Evolutionary conservation across 2,888 invertebrate genomes (phyloP), one percentile per base, ranked within the genome.

Genomic region (Epistrophe grossulariae): DNA sequence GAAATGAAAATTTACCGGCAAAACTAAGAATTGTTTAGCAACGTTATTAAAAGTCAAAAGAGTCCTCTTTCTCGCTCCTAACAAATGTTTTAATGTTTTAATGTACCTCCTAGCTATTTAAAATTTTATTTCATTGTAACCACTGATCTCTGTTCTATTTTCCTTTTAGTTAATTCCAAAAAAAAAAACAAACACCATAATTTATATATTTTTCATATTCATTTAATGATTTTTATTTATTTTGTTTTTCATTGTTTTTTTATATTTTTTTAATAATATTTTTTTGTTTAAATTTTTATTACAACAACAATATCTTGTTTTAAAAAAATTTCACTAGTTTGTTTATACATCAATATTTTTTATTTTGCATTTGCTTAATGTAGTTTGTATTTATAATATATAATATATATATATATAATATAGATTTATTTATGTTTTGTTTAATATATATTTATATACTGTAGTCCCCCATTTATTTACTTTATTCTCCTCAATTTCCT

Each of bases 241-340:
- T 78, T 82, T 78, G 74, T 66, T 79, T 76, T 85, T 60, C 31
- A 57, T 68, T 35, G 15, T 35, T 74, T 74, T 57, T 24, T 48
- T 40, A 50, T 50, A 62, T n/a, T 28, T 50, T 43, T 73, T 79
- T 79, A 40, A 28, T 52, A 60, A 38, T 45, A 70, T 57, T 77
- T 62, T n/a, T 71, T 71, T 77, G 60, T 77, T 83, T 60, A 88
- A 88, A 88, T 89, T 89, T 89, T 88, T 89, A 89, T 89, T 89
- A 89, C 90, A 90, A 90, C 89, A 90, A 90, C 89, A 89, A 88
- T 88, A 78, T 88, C 87, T 88, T 78, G 83, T 83, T 80, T 84
- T 81, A 84, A 80, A 84, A 84, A 87, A 87, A 87, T 87, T 87
- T 87, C 83, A 87, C 87, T 87, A 87, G 83, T 87, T 87, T 87